phyloP scores from a whole-genome alignment of 2,888 invertebrate species.

The Osedax fenrisi region DNA sequence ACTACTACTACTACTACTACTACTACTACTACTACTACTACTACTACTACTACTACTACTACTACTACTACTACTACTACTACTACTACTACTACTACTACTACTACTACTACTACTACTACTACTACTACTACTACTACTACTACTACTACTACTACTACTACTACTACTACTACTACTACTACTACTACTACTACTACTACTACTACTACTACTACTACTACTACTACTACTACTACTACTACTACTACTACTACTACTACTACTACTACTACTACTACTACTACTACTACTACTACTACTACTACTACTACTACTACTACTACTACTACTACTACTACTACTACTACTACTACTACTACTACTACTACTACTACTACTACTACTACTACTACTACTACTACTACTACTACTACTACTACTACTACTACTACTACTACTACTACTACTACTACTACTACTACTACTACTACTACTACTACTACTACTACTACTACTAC shows the following conservation, averaged over 20 bases:
- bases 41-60: constrained; percentile 19
- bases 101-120: constrained; percentile 19
- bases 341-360: constrained; percentile 16
- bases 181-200: constrained; percentile 18
- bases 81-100: constrained; percentile 21
- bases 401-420: constrained; percentile 16
- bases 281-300: constrained; percentile 16
- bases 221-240: constrained; percentile 19
- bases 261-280: constrained; percentile 19
- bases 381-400: constrained; percentile 17
- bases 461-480: constrained; percentile 14
- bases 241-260: constrained; percentile 19
- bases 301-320: constrained; percentile 15
- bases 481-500: constrained; percentile 17
- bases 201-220: constrained; percentile 19
- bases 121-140: constrained; percentile 16
- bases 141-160: constrained; percentile 19
- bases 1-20: constrained; percentile 16
- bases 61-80: constrained; percentile 10
- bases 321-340: constrained; percentile 17
- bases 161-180: constrained; percentile 19
- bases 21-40: constrained; percentile 10
- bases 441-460: constrained; percentile 11
- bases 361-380: constrained; percentile 18
- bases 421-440: constrained; percentile 9